phyloP scores from a whole-genome alignment of 2,113 vertebrate species.

The Gymnorhina tibicen region DNA sequence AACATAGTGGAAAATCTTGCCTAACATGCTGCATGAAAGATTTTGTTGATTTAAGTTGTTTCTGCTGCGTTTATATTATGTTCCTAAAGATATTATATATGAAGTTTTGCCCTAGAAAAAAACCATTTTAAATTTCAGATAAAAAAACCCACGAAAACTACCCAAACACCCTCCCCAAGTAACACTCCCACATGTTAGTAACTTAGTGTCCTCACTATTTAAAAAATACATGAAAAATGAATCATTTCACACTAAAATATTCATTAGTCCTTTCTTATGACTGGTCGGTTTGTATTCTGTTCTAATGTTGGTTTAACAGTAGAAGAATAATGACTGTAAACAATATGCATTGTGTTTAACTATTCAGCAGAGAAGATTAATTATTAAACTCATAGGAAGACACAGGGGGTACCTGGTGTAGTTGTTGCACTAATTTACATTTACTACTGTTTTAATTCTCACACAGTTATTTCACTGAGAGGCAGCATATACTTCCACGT shows the following conservation, averaged over 20 bases:
- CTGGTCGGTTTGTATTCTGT: neutral
- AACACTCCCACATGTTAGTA: neutral
- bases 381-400: conserved; percentile 43
- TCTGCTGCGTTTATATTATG: neutral
- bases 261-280: neutral
- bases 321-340: conserved; percentile 7
- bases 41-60: neutral
- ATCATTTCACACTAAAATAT: neutral
- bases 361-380: conserved; percentile 50
- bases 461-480: neutral
- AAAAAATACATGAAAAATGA: neutral
- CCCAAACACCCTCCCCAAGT: neutral
- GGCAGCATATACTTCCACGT: neutral
- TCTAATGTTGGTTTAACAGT: neutral
- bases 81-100: neutral
- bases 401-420: neutral
- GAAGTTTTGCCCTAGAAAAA: neutral
- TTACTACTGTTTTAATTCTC: neutral
- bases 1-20: neutral
- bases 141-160: neutral
- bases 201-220: neutral
- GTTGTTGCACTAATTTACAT: neutral
- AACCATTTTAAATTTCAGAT: neutral
- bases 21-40: neutral
- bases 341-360: conserved; percentile 38